These are phyloP conservation scores for Mus musculus DNA, from an alignment of 2,113 vertebrate species.

Conservation along the genomic window GRCm39 chr1:77636001-77636500, in stretches of 20 bases:
- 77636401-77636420: background rate
- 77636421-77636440: background rate
- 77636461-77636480: background rate
- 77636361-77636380: background rate
- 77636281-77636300: constrained; percentile 39
- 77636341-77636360: background rate
- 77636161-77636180: constrained; percentile 62
- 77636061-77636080: constrained; percentile 49
- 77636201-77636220: background rate
- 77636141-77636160: constrained; percentile 65
- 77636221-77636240: background rate
- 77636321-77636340: background rate
- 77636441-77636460: background rate
- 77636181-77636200: background rate
- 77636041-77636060: constrained; percentile 46
- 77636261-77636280: background rate
- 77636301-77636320: background rate
- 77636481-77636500: background rate
- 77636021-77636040: constrained; percentile 59
- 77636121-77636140: constrained; percentile 13
- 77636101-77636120: constrained; percentile 58
- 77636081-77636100: constrained; percentile 44
- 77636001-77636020: constrained; percentile 40
- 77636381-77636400: too few relatives aligned
- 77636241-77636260: background rate